Conservation (phyloP, 2,797 vertebrate species). For the Hybognathus amarus region DNA sequence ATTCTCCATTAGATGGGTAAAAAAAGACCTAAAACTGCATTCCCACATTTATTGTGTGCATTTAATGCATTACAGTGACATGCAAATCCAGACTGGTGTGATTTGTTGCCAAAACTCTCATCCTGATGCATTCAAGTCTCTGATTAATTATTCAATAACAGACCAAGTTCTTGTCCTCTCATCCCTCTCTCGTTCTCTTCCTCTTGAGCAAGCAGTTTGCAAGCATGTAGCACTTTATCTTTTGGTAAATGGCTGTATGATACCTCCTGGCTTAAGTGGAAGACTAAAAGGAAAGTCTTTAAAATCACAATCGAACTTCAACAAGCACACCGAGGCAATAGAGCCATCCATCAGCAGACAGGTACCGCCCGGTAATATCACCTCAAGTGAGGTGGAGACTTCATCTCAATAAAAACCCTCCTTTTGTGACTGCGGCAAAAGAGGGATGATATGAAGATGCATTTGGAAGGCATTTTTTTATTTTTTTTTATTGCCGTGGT, state of each 20-base stretch:
- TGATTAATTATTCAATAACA: slow-evolving; percentile 13
- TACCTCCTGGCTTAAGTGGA: slow-evolving; percentile 30
- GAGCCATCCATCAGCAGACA: slow-evolving; percentile 68
- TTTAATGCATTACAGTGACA: not conserved
- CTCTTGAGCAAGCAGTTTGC: slow-evolving; percentile 23
- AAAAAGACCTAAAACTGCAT: slow-evolving; percentile 4
- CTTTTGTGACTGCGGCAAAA: slow-evolving; percentile 63
- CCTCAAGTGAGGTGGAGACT: slow-evolving; percentile 72
- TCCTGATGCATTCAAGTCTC: not conserved
- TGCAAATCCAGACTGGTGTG: not conserved
- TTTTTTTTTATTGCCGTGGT: slow-evolving; percentile 59
- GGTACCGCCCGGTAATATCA: slow-evolving; percentile 69
- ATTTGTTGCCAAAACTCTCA: not conserved
- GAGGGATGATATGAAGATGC: slow-evolving; percentile 69
- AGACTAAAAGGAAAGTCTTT: slow-evolving; percentile 47
- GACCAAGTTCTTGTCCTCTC: slow-evolving; percentile 1
- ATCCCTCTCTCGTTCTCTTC: slow-evolving; percentile 9
- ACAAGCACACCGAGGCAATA: slow-evolving; percentile 53
- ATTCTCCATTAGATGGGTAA: not conserved
- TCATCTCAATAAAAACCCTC: slow-evolving; percentile 77
- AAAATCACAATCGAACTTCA: slow-evolving; percentile 58
- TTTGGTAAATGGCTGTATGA: slow-evolving; percentile 42
- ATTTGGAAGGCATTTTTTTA: slow-evolving; percentile 63
- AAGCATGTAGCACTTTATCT: slow-evolving; percentile 24
- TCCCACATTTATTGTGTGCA: not conserved